Percentiles rank a stretch among this genome's conserved stretches.
Conservation (phyloP, 2,888 invertebrate species). For the Pelosia muscerda region DNA sequence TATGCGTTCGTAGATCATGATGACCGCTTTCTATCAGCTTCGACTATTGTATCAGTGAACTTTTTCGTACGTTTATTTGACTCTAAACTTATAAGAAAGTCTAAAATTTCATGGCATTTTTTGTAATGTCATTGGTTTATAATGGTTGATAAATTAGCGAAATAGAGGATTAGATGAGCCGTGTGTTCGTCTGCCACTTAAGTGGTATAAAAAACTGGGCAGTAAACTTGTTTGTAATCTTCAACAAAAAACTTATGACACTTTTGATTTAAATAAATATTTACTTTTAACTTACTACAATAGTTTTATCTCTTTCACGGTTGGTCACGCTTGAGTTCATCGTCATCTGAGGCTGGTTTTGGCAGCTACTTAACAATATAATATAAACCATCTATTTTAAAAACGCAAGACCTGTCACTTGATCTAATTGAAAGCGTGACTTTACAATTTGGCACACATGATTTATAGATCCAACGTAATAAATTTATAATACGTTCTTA, state of each 20-base stretch:
- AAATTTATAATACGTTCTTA: not conserved
- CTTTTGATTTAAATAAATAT: not conserved
- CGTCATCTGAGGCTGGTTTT: not conserved
- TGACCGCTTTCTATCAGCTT: too few species aligned
- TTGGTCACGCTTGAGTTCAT: conserved; percentile 4
- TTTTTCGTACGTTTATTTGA: too few species aligned
- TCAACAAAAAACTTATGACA: not conserved
- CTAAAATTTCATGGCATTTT: too few species aligned
- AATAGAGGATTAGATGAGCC: too few species aligned
- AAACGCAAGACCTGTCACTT: not conserved
- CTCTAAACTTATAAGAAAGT: too few species aligned
- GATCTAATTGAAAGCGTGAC: not conserved
- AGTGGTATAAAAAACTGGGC: too few species aligned
- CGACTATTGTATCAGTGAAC: too few species aligned
- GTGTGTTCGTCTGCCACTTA: too few species aligned
- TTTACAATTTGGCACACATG: not conserved
- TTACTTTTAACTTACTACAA: not conserved
- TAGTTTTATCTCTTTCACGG: not conserved
- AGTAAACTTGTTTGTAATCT: not conserved
- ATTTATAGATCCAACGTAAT: not conserved
- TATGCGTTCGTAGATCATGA: too few species aligned
- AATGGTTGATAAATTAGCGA: too few species aligned
- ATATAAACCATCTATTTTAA: not conserved
- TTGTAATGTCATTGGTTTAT: too few species aligned
- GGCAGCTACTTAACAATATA: not conserved